A percentile compares a stretch with the other conserved stretches of the same genome.
Conservation (phyloP, 2,113 vertebrate genomes). For the Coptodon rendalli region DNA sequence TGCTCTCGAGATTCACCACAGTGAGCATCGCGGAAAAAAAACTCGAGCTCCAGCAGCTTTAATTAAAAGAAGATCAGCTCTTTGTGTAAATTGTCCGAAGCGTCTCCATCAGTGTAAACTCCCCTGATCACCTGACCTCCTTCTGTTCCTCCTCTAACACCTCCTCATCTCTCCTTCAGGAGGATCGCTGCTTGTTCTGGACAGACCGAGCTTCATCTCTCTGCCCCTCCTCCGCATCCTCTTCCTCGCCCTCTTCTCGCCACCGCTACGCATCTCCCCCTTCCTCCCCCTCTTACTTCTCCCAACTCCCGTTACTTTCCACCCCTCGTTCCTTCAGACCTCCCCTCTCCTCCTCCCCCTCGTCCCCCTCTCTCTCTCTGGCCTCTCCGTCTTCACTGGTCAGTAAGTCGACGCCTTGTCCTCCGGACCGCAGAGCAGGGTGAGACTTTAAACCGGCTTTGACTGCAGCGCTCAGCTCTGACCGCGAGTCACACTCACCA, state of each 20-base stretch:
- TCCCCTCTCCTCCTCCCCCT: neutral
- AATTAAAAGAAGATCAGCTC: rapidly evolving
- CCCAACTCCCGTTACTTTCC: neutral
- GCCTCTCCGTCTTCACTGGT: neutral
- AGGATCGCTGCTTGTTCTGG: constrained; percentile 43
- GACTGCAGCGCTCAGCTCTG: rapidly evolving
- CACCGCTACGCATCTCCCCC: neutral
- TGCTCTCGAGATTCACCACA: neutral
- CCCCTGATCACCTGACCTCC: rapidly evolving
- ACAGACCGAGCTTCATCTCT: neutral
- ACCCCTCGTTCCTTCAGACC: neutral
- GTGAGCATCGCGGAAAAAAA: neutral
- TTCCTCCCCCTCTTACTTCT: neutral
- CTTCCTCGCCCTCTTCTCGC: neutral
- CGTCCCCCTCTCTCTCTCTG: neutral
- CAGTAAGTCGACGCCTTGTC: neutral
- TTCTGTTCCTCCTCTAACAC: neutral
- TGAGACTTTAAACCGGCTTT: neutral
- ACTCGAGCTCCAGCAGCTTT: rapidly evolving
- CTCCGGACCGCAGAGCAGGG: neutral
- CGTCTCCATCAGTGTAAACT: neutral
- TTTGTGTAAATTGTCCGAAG: rapidly evolving
- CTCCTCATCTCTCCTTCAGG: constrained; percentile 24
- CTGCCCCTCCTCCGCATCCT: neutral
- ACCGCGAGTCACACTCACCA: rapidly evolving